Percentiles rank a stretch among this genome's conserved stretches.
Conservation (phyloP, 2,888 invertebrate genomes). For the Tortricodes alternella region DNA sequence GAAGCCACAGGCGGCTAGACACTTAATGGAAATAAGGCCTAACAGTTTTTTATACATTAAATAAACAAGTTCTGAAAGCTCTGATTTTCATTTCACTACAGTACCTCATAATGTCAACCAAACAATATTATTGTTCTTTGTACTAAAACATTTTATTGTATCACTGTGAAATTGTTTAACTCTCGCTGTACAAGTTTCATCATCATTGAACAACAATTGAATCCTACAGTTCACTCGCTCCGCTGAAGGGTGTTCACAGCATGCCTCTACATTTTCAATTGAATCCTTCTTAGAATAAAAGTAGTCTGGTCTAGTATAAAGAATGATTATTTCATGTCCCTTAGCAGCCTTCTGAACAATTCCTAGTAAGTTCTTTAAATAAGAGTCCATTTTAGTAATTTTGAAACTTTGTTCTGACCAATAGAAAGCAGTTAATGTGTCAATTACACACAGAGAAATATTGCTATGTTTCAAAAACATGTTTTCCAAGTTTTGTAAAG, state of each 20-base stretch:
- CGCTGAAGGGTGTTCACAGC: constrained; percentile 43
- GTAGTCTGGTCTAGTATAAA: constrained; percentile 80
- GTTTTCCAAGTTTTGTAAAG: constrained; percentile 69
- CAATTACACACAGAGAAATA: constrained; percentile 66
- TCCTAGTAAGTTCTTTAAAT: constrained; percentile 67
- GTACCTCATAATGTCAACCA: not conserved
- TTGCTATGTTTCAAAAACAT: constrained; percentile 59
- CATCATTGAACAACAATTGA: constrained; percentile 42
- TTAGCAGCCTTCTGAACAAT: constrained; percentile 70
- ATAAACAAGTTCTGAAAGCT: not conserved
- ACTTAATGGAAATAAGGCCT: too few relatives aligned
- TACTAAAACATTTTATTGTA: constrained; percentile 41
- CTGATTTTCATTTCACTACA: not conserved
- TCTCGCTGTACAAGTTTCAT: constrained; percentile 39
- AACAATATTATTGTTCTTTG: constrained; percentile 36
- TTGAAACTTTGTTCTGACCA: constrained; percentile 77
- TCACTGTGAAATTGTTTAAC: constrained; percentile 42
- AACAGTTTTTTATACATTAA: not conserved
- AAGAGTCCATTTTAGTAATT: constrained; percentile 75
- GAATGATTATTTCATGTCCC: constrained; percentile 72
- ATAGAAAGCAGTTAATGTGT: constrained; percentile 77
- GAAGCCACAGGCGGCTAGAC: too few relatives aligned
- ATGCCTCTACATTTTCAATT: constrained; percentile 48
- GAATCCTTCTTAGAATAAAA: constrained; percentile 68
- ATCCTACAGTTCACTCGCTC: constrained; percentile 67